Evolutionary conservation across 2,113 vertebrate species (phyloP).

Genomic region (Gadus chalcogrammus): DNA sequence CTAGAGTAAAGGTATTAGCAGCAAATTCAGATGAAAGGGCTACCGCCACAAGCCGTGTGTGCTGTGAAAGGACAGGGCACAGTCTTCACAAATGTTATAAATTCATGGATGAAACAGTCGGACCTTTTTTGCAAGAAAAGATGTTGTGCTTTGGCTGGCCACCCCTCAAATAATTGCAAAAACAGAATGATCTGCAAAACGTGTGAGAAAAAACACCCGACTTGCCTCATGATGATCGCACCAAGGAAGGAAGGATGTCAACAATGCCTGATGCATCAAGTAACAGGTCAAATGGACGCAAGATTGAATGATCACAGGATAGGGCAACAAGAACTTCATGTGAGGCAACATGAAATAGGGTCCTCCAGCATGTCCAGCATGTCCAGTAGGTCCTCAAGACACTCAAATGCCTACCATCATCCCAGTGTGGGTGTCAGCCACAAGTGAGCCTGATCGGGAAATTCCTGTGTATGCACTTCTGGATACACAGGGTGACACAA

Average conservation of each 20-base stretch:
- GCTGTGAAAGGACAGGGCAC: constrained; percentile 5
- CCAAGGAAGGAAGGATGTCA: too few relatives aligned
- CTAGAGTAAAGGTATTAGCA: constrained; percentile 16
- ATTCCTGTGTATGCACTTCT: too few relatives aligned
- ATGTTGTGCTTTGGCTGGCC: too few relatives aligned
- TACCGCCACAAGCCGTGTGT: neutral
- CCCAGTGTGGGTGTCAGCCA: too few relatives aligned
- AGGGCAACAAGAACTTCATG: neutral
- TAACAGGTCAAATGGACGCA: constrained; percentile 3
- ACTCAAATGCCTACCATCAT: constrained; percentile 22
- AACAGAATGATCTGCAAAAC: constrained; percentile 11
- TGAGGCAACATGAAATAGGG: constrained; percentile 18
- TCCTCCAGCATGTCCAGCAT: constrained; percentile 8
- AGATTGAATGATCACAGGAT: neutral
- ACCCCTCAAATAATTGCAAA: constrained; percentile 11
- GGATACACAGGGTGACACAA: too few relatives aligned
- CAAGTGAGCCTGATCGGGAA: too few relatives aligned
- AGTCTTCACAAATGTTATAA: neutral
- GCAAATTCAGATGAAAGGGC: neutral
- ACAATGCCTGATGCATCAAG: neutral
- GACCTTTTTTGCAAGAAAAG: constrained; percentile 30
- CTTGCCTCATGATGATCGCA: too few relatives aligned
- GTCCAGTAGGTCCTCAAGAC: too few relatives aligned
- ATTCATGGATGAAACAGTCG: constrained; percentile 4
- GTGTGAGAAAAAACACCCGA: neutral